Evolutionary conservation across 2,888 invertebrate species (phyloP).

Genomic region (Desoria tigrina): DNA sequence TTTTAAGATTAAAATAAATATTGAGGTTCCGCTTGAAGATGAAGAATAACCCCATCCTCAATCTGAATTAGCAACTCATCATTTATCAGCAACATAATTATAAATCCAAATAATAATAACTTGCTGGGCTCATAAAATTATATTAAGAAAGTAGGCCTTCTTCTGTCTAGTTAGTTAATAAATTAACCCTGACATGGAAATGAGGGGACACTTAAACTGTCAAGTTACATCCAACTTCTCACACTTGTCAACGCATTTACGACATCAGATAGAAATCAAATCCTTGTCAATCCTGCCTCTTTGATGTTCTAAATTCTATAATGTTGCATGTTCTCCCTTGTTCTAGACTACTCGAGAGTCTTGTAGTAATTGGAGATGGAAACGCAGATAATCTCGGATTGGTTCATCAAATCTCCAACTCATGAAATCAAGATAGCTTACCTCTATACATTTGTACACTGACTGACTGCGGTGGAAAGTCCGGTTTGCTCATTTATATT

Average conservation of each 20-base stretch:
- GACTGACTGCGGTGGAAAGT: too few species aligned
- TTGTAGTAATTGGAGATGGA: background rate
- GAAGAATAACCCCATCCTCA: too few species aligned
- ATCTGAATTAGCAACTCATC: too few species aligned
- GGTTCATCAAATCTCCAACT: too few species aligned
- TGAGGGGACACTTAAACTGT: background rate
- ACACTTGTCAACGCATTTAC: constrained; percentile 8
- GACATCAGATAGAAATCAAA: constrained; percentile 2
- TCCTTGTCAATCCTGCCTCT: background rate
- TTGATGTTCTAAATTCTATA: background rate
- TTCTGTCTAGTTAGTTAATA: background rate
- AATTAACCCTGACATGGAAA: background rate
- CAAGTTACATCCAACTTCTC: constrained; percentile 5
- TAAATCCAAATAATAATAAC: background rate
- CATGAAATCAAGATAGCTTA: too few species aligned
- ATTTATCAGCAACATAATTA: too few species aligned
- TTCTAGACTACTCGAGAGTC: too few species aligned
- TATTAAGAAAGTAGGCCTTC: constrained; percentile 1
- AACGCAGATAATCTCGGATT: background rate
- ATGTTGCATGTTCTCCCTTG: background rate
- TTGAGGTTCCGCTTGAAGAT: too few species aligned
- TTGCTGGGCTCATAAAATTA: background rate
- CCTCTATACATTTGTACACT: too few species aligned
- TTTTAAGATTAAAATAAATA: too few species aligned
- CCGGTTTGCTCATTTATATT: too few species aligned